phyloP scores from a whole-genome alignment of 92 coral and sea anemone species.

The Paramuricea clavata region DNA sequence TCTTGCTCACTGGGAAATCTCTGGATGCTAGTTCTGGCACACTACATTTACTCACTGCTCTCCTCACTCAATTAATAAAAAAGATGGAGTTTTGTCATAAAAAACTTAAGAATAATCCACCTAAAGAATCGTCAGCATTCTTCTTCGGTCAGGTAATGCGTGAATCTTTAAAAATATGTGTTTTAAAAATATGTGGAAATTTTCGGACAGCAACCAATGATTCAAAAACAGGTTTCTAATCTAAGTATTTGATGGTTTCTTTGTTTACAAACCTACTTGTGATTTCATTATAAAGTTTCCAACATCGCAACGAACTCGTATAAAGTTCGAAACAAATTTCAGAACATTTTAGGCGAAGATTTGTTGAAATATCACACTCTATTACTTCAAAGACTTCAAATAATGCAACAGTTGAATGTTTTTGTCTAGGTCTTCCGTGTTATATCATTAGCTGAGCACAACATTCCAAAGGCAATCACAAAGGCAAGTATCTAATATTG shows the following conservation, averaged over 20 bases:
- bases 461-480: constrained; percentile 52
- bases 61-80: constrained; percentile 36
- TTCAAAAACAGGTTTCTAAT: too few species aligned
- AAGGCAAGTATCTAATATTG: constrained; percentile 25
- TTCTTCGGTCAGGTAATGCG: constrained; percentile 55
- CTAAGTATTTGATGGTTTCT: too few species aligned
- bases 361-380: too few species aligned
- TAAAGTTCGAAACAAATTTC: too few species aligned
- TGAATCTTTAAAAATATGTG: not conserved
- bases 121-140: constrained; percentile 53
- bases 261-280: too few species aligned
- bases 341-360: too few species aligned
- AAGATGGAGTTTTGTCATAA: constrained; percentile 53
- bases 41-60: constrained; percentile 50
- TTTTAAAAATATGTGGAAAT: too few species aligned
- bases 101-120: constrained; percentile 60
- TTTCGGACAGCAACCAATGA: not conserved
- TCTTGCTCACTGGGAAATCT: constrained; percentile 32
- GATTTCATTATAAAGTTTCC: too few species aligned
- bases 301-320: too few species aligned
- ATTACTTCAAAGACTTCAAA: too few species aligned
- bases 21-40: constrained; percentile 57
- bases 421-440: constrained; percentile 41
- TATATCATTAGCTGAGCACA: constrained; percentile 58
- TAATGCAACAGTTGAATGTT: not conserved